phyloP scores from a whole-genome alignment of 30 jellyfish, hydroid and myxozoan species.

The Pelagia noctiluca region DNA sequence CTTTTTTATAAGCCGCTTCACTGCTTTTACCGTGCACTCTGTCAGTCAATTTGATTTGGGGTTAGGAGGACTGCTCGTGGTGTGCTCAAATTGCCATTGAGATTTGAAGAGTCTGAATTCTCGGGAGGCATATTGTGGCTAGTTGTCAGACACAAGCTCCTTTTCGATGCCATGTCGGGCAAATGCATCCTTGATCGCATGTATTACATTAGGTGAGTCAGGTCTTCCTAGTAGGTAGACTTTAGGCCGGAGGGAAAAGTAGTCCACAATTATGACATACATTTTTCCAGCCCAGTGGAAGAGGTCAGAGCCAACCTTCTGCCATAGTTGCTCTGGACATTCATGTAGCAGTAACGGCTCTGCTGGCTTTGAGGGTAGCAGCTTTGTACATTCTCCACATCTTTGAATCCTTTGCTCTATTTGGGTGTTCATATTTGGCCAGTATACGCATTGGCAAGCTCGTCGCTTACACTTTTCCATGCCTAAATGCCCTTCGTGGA shows the following conservation, averaged over 20 bases:
- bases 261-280: slow-evolving; percentile 29
- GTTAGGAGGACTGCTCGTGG: slow-evolving; percentile 65
- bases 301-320: slow-evolving; percentile 38
- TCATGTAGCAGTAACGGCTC: slow-evolving; percentile 32
- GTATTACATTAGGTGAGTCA: slow-evolving; percentile 27
- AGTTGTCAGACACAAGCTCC: slow-evolving; percentile 59
- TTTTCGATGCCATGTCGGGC: slow-evolving; percentile 59
- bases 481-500: slow-evolving; percentile 64
- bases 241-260: slow-evolving; percentile 51
- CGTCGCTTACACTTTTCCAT: slow-evolving; percentile 34
- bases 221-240: slow-evolving; percentile 39
- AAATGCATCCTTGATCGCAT: slow-evolving; percentile 49
- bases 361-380: slow-evolving; percentile 34
- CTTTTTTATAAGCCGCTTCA: slow-evolving; percentile 38
- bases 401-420: slow-evolving; percentile 30
- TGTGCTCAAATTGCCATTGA: slow-evolving; percentile 43
- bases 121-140: slow-evolving; percentile 40
- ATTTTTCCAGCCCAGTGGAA: slow-evolving; percentile 28
- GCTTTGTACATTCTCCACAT: slow-evolving; percentile 54
- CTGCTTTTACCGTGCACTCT: slow-evolving; percentile 36
- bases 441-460: slow-evolving; percentile 49
- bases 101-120: neutral
- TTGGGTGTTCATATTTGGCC: slow-evolving; percentile 60
- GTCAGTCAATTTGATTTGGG: slow-evolving; percentile 50
- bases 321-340: slow-evolving; percentile 47